Percentiles rank a stretch among this genome's conserved stretches.
phyloP scores from a whole-genome alignment of 2,888 invertebrate genomes.

The Ptilodon capucinus region DNA sequence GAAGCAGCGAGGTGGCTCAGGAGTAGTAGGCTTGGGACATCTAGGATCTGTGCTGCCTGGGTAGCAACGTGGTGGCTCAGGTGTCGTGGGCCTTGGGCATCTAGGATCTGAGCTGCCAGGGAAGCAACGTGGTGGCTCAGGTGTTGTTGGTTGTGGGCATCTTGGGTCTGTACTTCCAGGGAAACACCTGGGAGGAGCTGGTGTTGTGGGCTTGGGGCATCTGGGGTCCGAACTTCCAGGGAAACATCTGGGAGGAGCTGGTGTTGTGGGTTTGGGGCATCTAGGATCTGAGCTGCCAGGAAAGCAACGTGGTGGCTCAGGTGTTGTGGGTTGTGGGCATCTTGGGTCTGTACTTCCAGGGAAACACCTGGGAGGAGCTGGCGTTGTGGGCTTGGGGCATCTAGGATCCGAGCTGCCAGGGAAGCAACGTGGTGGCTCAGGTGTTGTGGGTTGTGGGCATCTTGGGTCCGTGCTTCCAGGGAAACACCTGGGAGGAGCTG shows the following conservation, averaged over 20 bases:
- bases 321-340: slow-evolving; percentile 50
- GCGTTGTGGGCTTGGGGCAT: slow-evolving; percentile 41
- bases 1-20: slow-evolving; percentile 13
- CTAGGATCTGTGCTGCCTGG: slow-evolving; percentile 47
- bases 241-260: slow-evolving; percentile 26
- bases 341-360: slow-evolving; percentile 52
- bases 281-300: slow-evolving; percentile 55
- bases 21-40: slow-evolving; percentile 38
- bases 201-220: slow-evolving; percentile 33
- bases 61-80: slow-evolving; percentile 36
- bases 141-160: slow-evolving; percentile 40
- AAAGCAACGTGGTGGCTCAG: slow-evolving; percentile 34
- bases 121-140: slow-evolving; percentile 37
- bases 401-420: slow-evolving; percentile 46
- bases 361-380: slow-evolving; percentile 37
- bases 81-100: slow-evolving; percentile 40
- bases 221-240: slow-evolving; percentile 42
- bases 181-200: slow-evolving; percentile 30
- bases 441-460: slow-evolving; percentile 35
- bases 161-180: slow-evolving; percentile 38
- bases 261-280: slow-evolving; percentile 47
- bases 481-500: slow-evolving; percentile 37
- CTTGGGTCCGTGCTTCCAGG: slow-evolving; percentile 42
- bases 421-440: slow-evolving; percentile 38
- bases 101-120: slow-evolving; percentile 47